Evolutionary conservation across 2,888 invertebrate genomes (phyloP), one percentile per base, ranked within the genome.

Genomic region (Mesopsocus fuscifrons): DNA sequence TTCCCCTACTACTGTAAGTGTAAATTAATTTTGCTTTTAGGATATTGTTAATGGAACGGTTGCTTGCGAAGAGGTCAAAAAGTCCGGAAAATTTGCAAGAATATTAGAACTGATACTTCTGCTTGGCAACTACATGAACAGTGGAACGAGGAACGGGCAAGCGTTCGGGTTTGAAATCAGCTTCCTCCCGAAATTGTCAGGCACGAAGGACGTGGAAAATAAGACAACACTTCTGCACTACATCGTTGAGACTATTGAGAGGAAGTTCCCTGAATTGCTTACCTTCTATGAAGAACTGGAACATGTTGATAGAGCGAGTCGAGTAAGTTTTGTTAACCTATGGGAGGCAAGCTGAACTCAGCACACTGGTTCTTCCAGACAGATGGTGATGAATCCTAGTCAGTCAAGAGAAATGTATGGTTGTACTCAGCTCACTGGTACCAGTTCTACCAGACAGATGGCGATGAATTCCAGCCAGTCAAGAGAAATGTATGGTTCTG

Each of bases 121-220:
- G 9, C 66, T 95, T 17, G 97, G 97, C 3, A 98, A 98, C 63
- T 92, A 87, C 55, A 88, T 98, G 85, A 97, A 97, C 61, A 77
- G 88, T 0, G 94, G 94, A 1, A 87, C 91, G 5, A 80, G 80
- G 54, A 92, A 94, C 57, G 92, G 84, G 1, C 85, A 84, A 49
- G 89, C 94, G 0, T 83, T 85, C 54, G 98, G 92, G 1, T 98
- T 97, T 60, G 95, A 98, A 62, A 88, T 98, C 53, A 91, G 81
- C 57, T 95, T 85, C 57, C 68, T 98, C 8, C 83, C 94, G 1
- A 95, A 97, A 71, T 63, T 88, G 49, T 79, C 81, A 2, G 74
- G 80, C 46, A 88, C 87, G n/a, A 97, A 97, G 63, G 88, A 94
- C 56, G 66, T 80, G 33, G 87, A 95, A 53, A 92, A 94, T 59